A percentile compares a stretch with the other conserved stretches of the same genome.
Evolutionary conservation across 2,113 vertebrate genomes (phyloP).

Genomic region (Pholis gunnellus): DNA sequence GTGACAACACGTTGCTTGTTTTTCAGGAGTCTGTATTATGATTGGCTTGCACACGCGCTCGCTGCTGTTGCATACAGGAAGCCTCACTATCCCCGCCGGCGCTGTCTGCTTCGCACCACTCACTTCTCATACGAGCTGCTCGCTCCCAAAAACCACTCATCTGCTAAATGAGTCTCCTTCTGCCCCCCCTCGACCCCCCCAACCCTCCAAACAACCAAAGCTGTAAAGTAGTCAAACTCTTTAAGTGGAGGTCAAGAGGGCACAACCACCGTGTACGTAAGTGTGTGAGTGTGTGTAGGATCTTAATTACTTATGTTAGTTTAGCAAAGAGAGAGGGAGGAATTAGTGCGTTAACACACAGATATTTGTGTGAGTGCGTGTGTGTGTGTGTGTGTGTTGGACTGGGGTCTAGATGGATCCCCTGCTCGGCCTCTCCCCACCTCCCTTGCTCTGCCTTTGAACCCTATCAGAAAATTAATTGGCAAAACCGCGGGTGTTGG

Average conservation of each 20-base stretch:
- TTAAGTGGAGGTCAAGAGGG: conserved; percentile 74
- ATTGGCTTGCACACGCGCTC: conserved; percentile 44
- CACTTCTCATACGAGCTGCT: conserved; percentile 39
- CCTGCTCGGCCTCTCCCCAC: conserved; percentile 34
- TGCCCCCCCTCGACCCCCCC: conserved; percentile 35
- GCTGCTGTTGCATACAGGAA: conserved; percentile 63
- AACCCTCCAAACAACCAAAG: conserved; percentile 38
- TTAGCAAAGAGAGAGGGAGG: conserved; percentile 7
- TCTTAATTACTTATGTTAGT: conserved; percentile 39
- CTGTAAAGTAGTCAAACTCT: conserved; percentile 73
- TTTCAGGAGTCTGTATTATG: conserved; percentile 61
- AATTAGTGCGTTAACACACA: conserved; percentile 2
- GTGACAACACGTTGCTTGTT: conserved; percentile 48
- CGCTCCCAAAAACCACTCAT: conserved; percentile 67
- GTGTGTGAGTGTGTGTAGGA: conserved; percentile 24
- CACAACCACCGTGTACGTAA: conserved; percentile 11
- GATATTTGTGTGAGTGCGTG: conserved; percentile 7
- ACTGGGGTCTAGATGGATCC: conserved; percentile 34
- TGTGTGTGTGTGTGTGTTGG: conserved; percentile 35
- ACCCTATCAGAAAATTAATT: conserved; percentile 80
- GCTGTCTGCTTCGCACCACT: conserved; percentile 63
- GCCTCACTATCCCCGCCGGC: conserved; percentile 49
- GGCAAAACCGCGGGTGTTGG: conserved; percentile 70
- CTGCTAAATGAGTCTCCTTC: conserved; percentile 82
- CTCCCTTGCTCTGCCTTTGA: conserved; percentile 68